Conservation (phyloP, 2,888 invertebrate species). For the Drosophila recens region DNA sequence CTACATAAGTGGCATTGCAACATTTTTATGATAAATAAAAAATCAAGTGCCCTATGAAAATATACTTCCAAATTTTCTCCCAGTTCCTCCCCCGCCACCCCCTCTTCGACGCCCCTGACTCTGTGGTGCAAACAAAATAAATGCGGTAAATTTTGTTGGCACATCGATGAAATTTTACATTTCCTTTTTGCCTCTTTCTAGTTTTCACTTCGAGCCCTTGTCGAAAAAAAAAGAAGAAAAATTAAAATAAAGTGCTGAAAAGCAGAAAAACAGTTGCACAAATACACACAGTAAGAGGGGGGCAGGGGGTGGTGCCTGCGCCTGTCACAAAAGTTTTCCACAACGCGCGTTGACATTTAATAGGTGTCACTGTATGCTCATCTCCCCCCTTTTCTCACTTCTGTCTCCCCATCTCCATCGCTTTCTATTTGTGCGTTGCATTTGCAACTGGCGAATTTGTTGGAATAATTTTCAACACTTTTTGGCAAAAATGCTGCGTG, state of each 20-base stretch:
- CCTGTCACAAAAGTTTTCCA: conserved; percentile 49
- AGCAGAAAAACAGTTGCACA: conserved; percentile 41
- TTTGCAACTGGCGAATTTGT: conserved; percentile 47
- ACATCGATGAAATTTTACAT: conserved; percentile 48
- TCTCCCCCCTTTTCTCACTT: neutral
- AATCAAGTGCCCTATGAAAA: conserved; percentile 52
- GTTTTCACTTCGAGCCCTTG: neutral
- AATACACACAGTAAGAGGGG: neutral
- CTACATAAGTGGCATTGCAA: conserved; percentile 41
- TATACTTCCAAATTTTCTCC: neutral
- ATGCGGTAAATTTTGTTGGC: conserved; percentile 42
- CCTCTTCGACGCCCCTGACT: neutral
- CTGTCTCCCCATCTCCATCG: neutral
- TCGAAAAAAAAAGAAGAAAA: conserved; percentile 6
- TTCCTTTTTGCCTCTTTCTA: neutral
- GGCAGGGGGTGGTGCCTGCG: conserved; percentile 11
- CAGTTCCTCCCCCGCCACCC: neutral
- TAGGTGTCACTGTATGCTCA: conserved; percentile 48
- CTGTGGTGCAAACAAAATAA: conserved; percentile 23
- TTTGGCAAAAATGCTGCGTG: conserved; percentile 21
- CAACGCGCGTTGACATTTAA: conserved; percentile 59
- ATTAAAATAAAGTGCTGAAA: conserved; percentile 35
- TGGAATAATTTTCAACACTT: conserved; percentile 53
- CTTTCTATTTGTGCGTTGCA: conserved; percentile 18
- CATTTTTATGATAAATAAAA: conserved; percentile 15